Evolutionary conservation across 2,113 vertebrate species (phyloP).

Genomic region (Varanus komodoensis): DNA sequence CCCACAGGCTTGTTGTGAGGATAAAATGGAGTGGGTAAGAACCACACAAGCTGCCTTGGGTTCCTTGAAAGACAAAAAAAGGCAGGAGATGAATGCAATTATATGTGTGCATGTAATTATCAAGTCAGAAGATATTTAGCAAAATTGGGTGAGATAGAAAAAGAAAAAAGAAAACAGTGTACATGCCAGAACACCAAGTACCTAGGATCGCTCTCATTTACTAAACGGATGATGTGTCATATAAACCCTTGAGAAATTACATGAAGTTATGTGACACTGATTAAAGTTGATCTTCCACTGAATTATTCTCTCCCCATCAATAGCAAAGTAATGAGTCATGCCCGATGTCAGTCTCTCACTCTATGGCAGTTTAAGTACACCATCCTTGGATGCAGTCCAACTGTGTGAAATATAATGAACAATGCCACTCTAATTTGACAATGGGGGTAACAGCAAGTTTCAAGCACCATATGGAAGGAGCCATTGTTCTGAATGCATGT

Average conservation of each 20-base stretch:
- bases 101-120: neutral
- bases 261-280: constrained; percentile 50
- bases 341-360: constrained; percentile 46
- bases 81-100: too few species aligned
- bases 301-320: constrained; percentile 59
- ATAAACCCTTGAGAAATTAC: constrained; percentile 45
- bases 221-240: constrained; percentile 45
- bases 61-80: too few species aligned
- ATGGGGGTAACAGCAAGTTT: constrained; percentile 35
- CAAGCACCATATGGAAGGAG: constrained; percentile 42
- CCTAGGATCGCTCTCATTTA: constrained; percentile 30
- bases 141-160: neutral
- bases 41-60: too few species aligned
- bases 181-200: constrained; percentile 3
- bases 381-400: constrained; percentile 51
- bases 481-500: constrained; percentile 11
- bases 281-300: constrained; percentile 63
- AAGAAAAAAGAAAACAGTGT: neutral
- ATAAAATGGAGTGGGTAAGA: too few species aligned
- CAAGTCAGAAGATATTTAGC: constrained; percentile 30
- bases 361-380: constrained; percentile 54
- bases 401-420: constrained; percentile 54
- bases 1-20: too few species aligned
- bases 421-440: constrained; percentile 54
- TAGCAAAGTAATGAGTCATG: constrained; percentile 48